Conservation (phyloP, 2,797 vertebrate species). For the Halcyon smyrnensis region DNA sequence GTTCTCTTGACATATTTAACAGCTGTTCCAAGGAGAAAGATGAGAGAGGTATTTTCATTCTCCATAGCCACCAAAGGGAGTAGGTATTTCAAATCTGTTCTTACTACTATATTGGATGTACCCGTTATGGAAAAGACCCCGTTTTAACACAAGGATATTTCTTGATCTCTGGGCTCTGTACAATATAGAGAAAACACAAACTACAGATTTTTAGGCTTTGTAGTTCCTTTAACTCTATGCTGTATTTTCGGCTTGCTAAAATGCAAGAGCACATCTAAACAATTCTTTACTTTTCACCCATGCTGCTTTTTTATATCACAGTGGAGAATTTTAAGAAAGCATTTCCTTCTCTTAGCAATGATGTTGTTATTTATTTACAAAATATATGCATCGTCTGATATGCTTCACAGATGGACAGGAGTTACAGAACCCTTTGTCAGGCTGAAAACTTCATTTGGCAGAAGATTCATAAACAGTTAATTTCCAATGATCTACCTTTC, state of each 20-base stretch:
- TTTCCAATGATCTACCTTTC: background rate
- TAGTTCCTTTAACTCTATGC: background rate
- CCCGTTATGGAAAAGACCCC: background rate
- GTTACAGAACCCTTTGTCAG: background rate
- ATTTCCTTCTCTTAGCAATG: background rate
- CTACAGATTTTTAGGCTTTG: background rate
- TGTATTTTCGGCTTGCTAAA: background rate
- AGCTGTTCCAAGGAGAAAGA: constrained; percentile 80
- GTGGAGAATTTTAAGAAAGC: background rate
- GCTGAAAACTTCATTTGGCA: background rate
- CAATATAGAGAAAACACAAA: background rate
- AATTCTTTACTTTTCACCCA: background rate
- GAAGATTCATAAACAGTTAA: background rate
- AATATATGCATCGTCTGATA: background rate
- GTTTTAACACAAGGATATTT: background rate
- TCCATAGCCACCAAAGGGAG: background rate
- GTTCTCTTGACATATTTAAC: constrained; percentile 97
- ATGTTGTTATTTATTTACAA: background rate
- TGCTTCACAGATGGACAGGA: background rate
- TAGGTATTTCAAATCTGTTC: background rate
- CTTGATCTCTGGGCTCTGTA: background rate
- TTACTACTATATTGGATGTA: background rate
- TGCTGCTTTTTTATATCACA: background rate
- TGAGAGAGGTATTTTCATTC: background rate
- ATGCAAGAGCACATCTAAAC: background rate